A percentile compares a stretch with the other conserved stretches of the same genome.
These are phyloP conservation scores for Craterocephalus amniculus DNA, from an alignment of 2,797 vertebrate species.

Conservation along the genomic window DNA sequence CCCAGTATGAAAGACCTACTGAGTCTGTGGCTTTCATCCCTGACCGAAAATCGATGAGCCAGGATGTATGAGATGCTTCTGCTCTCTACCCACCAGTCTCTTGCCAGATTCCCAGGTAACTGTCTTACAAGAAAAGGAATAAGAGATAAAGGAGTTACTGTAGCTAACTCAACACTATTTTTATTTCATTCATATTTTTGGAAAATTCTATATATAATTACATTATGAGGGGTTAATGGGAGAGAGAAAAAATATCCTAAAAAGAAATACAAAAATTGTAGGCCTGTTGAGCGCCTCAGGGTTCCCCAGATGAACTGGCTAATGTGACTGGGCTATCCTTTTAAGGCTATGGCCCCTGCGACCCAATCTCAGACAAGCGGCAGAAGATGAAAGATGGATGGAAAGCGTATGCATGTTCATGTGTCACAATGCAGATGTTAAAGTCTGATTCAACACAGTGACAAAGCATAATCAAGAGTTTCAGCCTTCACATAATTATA, in stretches of 20 bases:
- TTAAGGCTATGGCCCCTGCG: too few species aligned
- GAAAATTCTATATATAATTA: constrained; percentile 27
- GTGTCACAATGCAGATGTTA: neutral
- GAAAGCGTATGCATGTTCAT: neutral
- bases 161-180: constrained; percentile 4
- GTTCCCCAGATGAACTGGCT: too few species aligned
- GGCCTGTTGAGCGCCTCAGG: too few species aligned
- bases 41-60: constrained; percentile 79
- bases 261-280: neutral
- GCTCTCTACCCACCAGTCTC: constrained; percentile 71
- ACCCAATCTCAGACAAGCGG: too few species aligned
- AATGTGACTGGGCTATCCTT: too few species aligned
- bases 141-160: constrained; percentile 28
- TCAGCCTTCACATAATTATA: neutral
- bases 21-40: constrained; percentile 82
- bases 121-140: constrained; percentile 60
- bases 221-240: neutral
- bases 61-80: constrained; percentile 76
- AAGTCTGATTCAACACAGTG: neutral
- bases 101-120: constrained; percentile 67
- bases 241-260: neutral
- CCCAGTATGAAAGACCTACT: constrained; percentile 77
- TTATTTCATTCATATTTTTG: constrained; percentile 6
- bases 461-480: neutral
- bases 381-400: too few species aligned